These are phyloP conservation scores for Sclerurus mexicanus DNA, from an alignment of 2,113 vertebrate species.

Conservation along the genomic window DNA sequence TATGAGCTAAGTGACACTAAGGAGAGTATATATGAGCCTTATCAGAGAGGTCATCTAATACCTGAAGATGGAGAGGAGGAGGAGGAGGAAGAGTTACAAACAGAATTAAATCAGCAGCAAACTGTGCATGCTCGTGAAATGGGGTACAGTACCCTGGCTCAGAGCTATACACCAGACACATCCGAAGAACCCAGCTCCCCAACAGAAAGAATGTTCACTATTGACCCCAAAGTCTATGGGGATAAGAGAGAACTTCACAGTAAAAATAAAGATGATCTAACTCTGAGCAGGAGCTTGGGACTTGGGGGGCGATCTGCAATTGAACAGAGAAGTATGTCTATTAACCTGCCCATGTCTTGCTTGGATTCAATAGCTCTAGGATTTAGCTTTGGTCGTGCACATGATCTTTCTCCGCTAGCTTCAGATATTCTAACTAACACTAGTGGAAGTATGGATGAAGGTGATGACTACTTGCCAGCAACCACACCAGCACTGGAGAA, in stretches of 20 bases:
- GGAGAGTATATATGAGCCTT: slow-evolving; percentile 70
- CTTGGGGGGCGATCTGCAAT: slow-evolving; percentile 88
- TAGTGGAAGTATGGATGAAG: slow-evolving; percentile 94
- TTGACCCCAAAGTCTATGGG: slow-evolving; percentile 80
- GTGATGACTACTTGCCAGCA: slow-evolving; percentile 91
- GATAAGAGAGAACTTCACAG: slow-evolving; percentile 82
- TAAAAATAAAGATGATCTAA: slow-evolving; percentile 90
- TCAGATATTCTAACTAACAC: slow-evolving; percentile 96
- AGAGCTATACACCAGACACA: slow-evolving; percentile 73
- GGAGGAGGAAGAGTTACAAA: slow-evolving; percentile 46
- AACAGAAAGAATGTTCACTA: slow-evolving; percentile 81
- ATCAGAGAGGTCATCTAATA: slow-evolving; percentile 37
- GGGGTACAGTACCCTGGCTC: slow-evolving; percentile 86
- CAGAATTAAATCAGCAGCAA: slow-evolving; percentile 39
- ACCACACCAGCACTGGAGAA: slow-evolving; percentile 90
- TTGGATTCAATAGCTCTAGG: slow-evolving; percentile 86
- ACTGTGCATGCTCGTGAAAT: slow-evolving; percentile 72
- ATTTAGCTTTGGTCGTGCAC: slow-evolving; percentile 85
- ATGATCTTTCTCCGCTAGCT: slow-evolving; percentile 91
- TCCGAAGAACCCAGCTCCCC: slow-evolving; percentile 74
- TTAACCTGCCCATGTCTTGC: slow-evolving; percentile 93
- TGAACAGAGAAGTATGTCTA: slow-evolving; percentile 97
- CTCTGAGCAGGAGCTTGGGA: slow-evolving; percentile 88
- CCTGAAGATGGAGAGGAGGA: slow-evolving; percentile 58
- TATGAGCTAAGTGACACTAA: slow-evolving; percentile 91